phyloP scores from a whole-genome alignment of 2,797 vertebrate species.

The Myripristis murdjan region DNA sequence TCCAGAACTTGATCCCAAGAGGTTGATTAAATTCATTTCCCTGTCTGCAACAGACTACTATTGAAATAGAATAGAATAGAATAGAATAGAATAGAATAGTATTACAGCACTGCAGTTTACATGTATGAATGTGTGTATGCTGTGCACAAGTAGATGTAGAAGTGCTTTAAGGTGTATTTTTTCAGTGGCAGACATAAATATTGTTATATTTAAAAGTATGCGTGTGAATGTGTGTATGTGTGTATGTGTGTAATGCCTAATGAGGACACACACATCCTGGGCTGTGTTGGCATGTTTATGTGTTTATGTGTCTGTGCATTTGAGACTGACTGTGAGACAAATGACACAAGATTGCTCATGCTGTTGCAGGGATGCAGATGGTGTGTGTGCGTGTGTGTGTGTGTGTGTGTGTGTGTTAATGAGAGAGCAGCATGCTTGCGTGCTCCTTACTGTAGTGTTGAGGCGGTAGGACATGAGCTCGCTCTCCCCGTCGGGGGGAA shows the following conservation, averaged over 20 bases:
- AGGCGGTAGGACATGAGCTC: conserved; percentile 91
- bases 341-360: neutral
- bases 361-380: conserved; percentile 10
- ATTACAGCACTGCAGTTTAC: too few relatives aligned
- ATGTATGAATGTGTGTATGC: too few relatives aligned
- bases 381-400: conserved; percentile 8
- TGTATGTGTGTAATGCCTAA: neutral
- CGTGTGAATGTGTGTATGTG: neutral
- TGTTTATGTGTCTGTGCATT: neutral
- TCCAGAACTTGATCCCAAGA: too few relatives aligned
- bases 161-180: too few relatives aligned
- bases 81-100: too few relatives aligned
- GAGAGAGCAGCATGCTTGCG: conserved; percentile 6
- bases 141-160: neutral
- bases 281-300: neutral
- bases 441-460: conserved; percentile 84
- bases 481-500: conserved; percentile 88
- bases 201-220: too few relatives aligned
- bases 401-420: too few relatives aligned
- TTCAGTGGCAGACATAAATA: too few relatives aligned
- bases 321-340: neutral
- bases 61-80: too few relatives aligned
- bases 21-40: too few relatives aligned
- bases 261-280: too few relatives aligned
- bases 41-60: too few relatives aligned